Conservation (phyloP, 2,888 invertebrate species). For the Pyrochroa serraticornis region DNA sequence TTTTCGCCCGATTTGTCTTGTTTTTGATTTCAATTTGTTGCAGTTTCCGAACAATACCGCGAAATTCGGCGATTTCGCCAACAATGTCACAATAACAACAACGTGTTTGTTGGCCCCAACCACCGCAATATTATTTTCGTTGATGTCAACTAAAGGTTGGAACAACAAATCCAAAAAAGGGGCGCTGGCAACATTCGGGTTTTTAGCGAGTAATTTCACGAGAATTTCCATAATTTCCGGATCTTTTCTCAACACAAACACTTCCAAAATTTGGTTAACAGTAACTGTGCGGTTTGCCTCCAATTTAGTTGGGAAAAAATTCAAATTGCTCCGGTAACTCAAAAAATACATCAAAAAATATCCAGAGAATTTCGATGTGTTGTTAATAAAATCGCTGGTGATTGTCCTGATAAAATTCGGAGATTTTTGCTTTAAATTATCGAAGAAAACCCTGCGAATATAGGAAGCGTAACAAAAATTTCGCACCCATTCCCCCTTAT, state of each 20-base stretch:
- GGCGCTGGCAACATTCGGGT: constrained; percentile 18
- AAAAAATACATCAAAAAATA: constrained; percentile 24
- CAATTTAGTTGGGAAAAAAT: constrained; percentile 1
- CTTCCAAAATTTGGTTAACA: constrained; percentile 2
- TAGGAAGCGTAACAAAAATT: constrained; percentile 30
- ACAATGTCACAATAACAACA: constrained; percentile 28
- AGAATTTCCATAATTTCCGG: constrained; percentile 21
- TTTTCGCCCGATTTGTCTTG: neutral
- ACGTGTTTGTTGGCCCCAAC: constrained; percentile 28
- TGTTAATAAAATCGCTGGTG: constrained; percentile 2
- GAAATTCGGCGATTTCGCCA: constrained; percentile 20
- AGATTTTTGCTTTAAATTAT: constrained; percentile 15
- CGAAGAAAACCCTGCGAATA: constrained; percentile 28
- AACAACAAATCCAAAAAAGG: constrained; percentile 29
- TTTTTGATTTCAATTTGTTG: constrained; percentile 5
- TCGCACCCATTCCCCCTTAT: constrained; percentile 34
- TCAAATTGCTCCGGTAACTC: constrained; percentile 12
- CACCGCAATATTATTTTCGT: constrained; percentile 24
- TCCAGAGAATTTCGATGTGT: constrained; percentile 1
- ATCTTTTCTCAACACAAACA: constrained; percentile 16
- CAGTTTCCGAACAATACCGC: constrained; percentile 13
- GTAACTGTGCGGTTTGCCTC: neutral
- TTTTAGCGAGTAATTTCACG: constrained; percentile 24
- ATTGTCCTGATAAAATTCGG: constrained; percentile 10
- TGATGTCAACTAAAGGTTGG: constrained; percentile 27